phyloP scores from a whole-genome alignment of 2,888 invertebrate species.

The Julus scanicus region DNA sequence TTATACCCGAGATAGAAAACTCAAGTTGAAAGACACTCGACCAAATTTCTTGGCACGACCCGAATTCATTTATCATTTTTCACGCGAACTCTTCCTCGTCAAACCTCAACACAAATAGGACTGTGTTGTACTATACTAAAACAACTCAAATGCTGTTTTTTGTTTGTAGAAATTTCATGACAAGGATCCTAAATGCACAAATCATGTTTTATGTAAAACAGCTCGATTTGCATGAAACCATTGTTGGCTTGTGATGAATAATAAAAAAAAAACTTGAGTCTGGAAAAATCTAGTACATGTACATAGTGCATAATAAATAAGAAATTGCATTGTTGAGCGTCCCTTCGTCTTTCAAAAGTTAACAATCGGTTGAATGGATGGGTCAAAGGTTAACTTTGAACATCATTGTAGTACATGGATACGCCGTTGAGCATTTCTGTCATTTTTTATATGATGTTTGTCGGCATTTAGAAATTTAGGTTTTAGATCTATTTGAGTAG shows the following conservation, averaged over 20 bases:
- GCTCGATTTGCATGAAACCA: constrained; percentile 32
- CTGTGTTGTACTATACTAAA: neutral
- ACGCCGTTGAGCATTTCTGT: neutral
- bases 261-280: constrained; percentile 9
- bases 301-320: neutral
- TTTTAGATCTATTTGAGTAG: neutral
- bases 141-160: neutral
- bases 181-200: constrained; percentile 34
- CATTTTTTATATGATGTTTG: neutral
- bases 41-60: constrained; percentile 12
- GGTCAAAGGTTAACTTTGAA: neutral
- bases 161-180: neutral
- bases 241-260: neutral
- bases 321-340: neutral
- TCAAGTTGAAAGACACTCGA: neutral
- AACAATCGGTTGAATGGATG: constrained; percentile 8
- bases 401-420: constrained; percentile 12
- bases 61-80: constrained; percentile 9
- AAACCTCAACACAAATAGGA: constrained; percentile 3
- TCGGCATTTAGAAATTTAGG: constrained; percentile 6
- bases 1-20: neutral
- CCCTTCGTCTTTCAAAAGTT: constrained; percentile 11
- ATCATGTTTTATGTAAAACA: constrained; percentile 25
- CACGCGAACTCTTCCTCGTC: neutral
- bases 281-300: constrained; percentile 8